These are phyloP conservation scores for Ginglymostoma cirratum DNA, from an alignment of 2,113 vertebrate genomes.

Conservation along the genomic window DNA sequence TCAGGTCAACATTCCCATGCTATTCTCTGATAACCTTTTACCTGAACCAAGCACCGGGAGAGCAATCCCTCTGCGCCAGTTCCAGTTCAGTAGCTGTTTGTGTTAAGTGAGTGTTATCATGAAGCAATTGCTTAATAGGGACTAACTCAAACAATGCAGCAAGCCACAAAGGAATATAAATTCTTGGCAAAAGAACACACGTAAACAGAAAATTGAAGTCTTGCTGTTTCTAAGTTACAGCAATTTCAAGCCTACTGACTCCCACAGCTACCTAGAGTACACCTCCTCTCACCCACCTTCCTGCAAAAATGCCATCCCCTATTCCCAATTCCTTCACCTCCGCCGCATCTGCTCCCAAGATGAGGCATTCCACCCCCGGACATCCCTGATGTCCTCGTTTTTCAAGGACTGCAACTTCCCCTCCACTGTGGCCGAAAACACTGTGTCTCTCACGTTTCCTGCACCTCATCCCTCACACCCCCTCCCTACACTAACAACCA, in stretches of 20 bases:
- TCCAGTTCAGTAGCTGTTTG: neutral
- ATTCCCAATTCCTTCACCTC: too few relatives aligned
- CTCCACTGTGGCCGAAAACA: too few relatives aligned
- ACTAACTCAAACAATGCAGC: neutral
- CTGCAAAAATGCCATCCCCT: too few relatives aligned
- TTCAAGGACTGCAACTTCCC: too few relatives aligned
- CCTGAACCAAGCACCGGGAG: neutral
- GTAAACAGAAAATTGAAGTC: neutral
- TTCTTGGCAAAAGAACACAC: neutral
- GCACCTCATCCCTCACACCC: too few relatives aligned
- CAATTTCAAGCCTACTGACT: neutral
- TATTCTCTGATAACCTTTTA: neutral
- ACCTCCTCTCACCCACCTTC: too few relatives aligned
- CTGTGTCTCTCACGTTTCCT: too few relatives aligned
- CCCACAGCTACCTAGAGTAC: too few relatives aligned
- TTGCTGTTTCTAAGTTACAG: neutral
- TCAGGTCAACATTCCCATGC: neutral
- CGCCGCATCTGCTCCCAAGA: too few relatives aligned
- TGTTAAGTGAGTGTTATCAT: neutral
- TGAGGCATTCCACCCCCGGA: too few relatives aligned
- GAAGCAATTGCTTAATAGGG: neutral
- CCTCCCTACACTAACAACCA: too few relatives aligned
- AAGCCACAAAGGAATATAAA: neutral
- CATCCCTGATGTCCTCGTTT: too few relatives aligned
- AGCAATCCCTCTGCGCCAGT: neutral